These are phyloP conservation scores for Parauchenoglanis ngamensis DNA, from an alignment of 2,797 vertebrate species.

Conservation along the genomic window DNA sequence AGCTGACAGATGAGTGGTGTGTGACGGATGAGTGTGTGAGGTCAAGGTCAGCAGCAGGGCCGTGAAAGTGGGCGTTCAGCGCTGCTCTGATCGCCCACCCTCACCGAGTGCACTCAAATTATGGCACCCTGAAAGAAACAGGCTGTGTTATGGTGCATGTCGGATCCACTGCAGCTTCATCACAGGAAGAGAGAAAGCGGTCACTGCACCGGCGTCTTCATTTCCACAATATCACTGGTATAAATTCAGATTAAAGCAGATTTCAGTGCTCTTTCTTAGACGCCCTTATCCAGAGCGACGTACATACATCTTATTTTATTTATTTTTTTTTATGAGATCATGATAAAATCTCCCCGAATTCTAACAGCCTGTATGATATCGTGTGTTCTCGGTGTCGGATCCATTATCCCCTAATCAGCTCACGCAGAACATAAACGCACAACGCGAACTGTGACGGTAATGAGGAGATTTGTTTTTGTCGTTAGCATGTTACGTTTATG, in stretches of 20 bases:
- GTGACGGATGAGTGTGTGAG: constrained; percentile 53
- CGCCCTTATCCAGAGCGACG: no score
- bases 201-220: background rate
- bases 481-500: background rate
- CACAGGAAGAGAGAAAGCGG: background rate
- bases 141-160: constrained; percentile 6
- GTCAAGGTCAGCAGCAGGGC: constrained; percentile 56
- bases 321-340: no score
- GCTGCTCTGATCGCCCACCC: constrained; percentile 40
- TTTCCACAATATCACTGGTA: no score
- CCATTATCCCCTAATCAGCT: background rate
- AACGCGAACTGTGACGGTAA: background rate
- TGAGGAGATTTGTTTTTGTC: background rate
- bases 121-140: constrained; percentile 17
- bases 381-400: background rate
- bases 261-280: background rate
- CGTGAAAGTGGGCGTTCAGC: constrained; percentile 36
- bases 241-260: background rate
- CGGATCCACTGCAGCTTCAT: background rate
- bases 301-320: no score
- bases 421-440: background rate
- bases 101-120: constrained; percentile 47
- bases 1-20: constrained; percentile 27
- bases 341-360: background rate
- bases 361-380: no score